Evolutionary conservation across 2,888 invertebrate species (phyloP).

Genomic region (Empis livida): DNA sequence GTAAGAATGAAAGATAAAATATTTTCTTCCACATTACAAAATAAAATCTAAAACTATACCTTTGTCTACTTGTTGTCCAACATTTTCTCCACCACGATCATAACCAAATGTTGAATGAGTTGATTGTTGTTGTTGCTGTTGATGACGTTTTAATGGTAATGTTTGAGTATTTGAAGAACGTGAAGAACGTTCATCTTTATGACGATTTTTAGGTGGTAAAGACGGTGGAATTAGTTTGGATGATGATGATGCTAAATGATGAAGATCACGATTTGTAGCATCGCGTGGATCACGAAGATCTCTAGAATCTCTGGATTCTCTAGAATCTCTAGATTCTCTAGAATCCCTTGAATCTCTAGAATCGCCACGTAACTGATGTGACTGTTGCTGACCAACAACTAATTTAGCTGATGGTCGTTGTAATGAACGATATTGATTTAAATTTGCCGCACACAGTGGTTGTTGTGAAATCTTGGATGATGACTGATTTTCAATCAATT

Average conservation of each 20-base stretch:
- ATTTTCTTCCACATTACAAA: constrained; percentile 10
- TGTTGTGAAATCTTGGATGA: constrained; percentile 32
- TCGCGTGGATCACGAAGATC: not conserved
- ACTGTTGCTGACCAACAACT: not conserved
- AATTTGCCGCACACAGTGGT: constrained; percentile 35
- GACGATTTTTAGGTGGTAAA: constrained; percentile 35
- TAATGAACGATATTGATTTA: constrained; percentile 45
- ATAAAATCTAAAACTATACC: too few species aligned
- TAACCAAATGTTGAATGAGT: constrained; percentile 25
- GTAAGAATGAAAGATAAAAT: constrained; percentile 21
- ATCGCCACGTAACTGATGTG: too few species aligned
- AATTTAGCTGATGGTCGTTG: constrained; percentile 37
- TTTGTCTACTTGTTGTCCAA: constrained; percentile 5
- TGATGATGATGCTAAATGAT: not conserved
- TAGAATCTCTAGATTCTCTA: not conserved
- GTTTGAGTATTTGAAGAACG: constrained; percentile 27
- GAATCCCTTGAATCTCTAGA: not conserved
- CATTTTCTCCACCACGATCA: constrained; percentile 19
- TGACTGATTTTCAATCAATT: constrained; percentile 11
- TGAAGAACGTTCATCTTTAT: constrained; percentile 26
- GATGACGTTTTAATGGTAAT: constrained; percentile 28
- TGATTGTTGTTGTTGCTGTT: constrained; percentile 16
- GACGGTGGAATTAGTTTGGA: constrained; percentile 25
- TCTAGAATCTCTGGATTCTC: not conserved
- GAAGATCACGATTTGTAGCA: too few species aligned